Conservation (phyloP, 2,113 vertebrate species). For the Colaptes auratus region DNA sequence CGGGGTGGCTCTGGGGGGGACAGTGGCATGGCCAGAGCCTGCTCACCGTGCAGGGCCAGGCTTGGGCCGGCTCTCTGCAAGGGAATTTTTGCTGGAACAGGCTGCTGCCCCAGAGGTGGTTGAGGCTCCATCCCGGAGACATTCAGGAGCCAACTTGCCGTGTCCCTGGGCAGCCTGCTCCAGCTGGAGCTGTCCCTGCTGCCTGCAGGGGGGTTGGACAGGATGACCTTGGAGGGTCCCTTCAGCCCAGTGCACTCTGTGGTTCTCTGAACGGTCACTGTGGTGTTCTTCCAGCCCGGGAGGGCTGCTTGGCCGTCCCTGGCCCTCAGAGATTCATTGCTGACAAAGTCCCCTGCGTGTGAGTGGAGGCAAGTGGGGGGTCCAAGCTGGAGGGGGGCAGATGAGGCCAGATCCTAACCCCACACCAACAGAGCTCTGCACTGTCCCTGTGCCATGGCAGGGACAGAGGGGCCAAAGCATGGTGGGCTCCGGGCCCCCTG, state of each 20-base stretch:
- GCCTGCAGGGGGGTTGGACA: no score
- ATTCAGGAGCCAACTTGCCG: no score
- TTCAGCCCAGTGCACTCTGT: no score
- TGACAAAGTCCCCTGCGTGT: rapidly evolving
- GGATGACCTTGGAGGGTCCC: no score
- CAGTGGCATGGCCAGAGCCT: rapidly evolving
- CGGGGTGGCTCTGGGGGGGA: neutral
- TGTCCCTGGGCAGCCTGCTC: no score
- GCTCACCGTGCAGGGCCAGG: rapidly evolving
- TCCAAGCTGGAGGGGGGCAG: no score
- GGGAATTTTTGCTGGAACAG: neutral
- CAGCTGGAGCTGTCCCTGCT: no score
- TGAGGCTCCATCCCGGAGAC: no score
- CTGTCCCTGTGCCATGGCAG: rapidly evolving
- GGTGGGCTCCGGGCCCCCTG: neutral
- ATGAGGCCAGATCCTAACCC: neutral
- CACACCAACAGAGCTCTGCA: neutral
- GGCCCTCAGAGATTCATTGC: neutral
- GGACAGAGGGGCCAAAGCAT: rapidly evolving
- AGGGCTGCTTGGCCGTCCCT: neutral
- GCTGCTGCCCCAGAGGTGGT: no score
- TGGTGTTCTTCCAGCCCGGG: neutral
- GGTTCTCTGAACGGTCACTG: neutral
- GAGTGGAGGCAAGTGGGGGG: neutral
- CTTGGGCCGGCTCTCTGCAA: rapidly evolving